Percentiles rank a stretch among this genome's conserved stretches.
These are phyloP conservation scores for Pluvianellus socialis DNA, from an alignment of 2,113 vertebrate genomes.

Conservation along the genomic window DNA sequence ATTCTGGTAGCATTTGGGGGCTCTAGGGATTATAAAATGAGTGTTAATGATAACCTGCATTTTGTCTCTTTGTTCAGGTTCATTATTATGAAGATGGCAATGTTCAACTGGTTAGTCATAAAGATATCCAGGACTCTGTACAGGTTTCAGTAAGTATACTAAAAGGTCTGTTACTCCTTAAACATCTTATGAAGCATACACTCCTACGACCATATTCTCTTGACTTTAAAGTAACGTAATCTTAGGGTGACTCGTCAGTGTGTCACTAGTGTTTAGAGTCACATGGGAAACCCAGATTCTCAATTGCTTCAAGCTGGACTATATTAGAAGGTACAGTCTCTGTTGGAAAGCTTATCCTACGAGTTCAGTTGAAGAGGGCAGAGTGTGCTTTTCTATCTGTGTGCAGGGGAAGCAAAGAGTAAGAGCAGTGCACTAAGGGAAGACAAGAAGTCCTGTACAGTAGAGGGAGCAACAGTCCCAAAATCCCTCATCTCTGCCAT, in stretches of 20 bases:
- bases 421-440: background rate
- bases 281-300: background rate
- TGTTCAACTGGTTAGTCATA: constrained; percentile 95
- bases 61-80: constrained; percentile 74
- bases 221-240: background rate
- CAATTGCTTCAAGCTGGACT: background rate
- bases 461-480: background rate
- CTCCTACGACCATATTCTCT: background rate
- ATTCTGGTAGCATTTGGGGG: background rate
- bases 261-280: background rate
- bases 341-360: background rate
- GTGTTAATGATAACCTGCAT: background rate
- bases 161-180: background rate
- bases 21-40: background rate
- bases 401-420: background rate
- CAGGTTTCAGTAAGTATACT: constrained; percentile 85
- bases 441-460: background rate
- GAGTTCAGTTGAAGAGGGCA: background rate
- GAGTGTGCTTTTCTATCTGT: background rate
- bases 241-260: background rate
- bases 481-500: accelerated
- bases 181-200: background rate
- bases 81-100: constrained; percentile 99
- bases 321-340: background rate
- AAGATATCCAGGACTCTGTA: constrained; percentile 89